Conservation (phyloP, 2,113 vertebrate genomes). For the Cynoglossus semilaevis region DNA sequence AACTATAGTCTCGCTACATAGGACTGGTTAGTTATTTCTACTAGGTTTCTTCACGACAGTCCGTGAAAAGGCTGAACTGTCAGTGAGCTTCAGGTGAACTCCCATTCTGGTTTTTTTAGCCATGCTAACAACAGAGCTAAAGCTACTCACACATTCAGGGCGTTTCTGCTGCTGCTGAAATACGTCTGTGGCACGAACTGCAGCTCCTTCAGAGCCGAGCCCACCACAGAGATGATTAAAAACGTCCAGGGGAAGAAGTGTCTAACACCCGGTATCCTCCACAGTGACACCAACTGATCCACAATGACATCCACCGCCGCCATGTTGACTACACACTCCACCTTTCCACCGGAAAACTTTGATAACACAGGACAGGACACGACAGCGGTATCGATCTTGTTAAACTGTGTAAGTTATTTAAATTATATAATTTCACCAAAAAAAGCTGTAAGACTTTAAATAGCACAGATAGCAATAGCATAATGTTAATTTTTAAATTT, state of each 20-base stretch:
- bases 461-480: no score
- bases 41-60: no score
- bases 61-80: neutral
- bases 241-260: conserved; percentile 73
- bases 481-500: no score
- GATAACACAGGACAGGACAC: neutral
- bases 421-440: no score
- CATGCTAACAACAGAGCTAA: neutral
- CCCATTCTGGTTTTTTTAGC: no score
- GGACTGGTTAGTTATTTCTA: no score
- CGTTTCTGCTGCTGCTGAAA: conserved; percentile 84
- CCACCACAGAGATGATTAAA: conserved; percentile 66
- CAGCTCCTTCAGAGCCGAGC: conserved; percentile 81
- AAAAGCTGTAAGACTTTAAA: no score
- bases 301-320: conserved; percentile 63
- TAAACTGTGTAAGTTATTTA: no score
- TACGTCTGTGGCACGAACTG: conserved; percentile 81
- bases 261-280: conserved; percentile 51
- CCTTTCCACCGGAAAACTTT: neutral
- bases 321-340: conserved; percentile 58
- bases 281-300: conserved; percentile 51
- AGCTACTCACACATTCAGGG: conserved; percentile 85
- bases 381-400: no score
- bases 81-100: neutral
- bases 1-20: no score